Percentiles rank a stretch among this genome's conserved stretches.
phyloP scores from a whole-genome alignment of 2,888 invertebrate species.

The Julus scanicus region DNA sequence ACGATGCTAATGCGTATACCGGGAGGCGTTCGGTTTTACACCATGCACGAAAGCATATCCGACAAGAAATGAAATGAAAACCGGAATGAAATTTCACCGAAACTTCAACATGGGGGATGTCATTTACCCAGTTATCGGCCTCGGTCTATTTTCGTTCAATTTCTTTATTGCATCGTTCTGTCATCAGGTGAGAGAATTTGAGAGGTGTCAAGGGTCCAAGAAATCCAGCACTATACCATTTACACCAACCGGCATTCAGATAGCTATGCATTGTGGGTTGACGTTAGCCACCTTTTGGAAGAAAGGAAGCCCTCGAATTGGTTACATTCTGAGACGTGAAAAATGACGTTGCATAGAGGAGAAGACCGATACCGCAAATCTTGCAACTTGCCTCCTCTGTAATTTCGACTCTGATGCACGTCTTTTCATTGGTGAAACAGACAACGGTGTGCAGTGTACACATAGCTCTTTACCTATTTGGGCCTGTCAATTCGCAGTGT shows the following conservation, averaged over 20 bases:
- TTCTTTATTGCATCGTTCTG: neutral
- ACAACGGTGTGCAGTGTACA: neutral
- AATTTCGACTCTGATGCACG: neutral
- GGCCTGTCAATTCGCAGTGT: neutral
- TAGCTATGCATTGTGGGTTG: neutral
- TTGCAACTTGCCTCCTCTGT: conserved; percentile 12
- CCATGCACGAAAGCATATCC: neutral
- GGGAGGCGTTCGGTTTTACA: conserved; percentile 39
- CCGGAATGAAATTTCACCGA: conserved; percentile 47
- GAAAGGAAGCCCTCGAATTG: conserved; percentile 37
- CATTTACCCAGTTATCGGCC: neutral
- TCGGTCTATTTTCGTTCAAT: conserved; percentile 18
- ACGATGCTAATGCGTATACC: conserved; percentile 48
- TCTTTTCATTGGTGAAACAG: neutral
- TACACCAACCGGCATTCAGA: neutral
- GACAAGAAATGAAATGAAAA: conserved; percentile 29
- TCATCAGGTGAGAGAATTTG: neutral
- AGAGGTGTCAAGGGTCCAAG: neutral
- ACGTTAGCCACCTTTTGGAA: neutral
- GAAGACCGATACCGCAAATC: neutral
- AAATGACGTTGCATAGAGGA: neutral
- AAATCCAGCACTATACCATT: neutral
- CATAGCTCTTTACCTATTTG: neutral
- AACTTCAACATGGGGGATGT: neutral
- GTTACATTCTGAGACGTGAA: conserved; percentile 24